These are phyloP conservation scores for Ommatoiulus sabulosus DNA, from an alignment of 2,888 invertebrate genomes.

Conservation along the genomic window DNA sequence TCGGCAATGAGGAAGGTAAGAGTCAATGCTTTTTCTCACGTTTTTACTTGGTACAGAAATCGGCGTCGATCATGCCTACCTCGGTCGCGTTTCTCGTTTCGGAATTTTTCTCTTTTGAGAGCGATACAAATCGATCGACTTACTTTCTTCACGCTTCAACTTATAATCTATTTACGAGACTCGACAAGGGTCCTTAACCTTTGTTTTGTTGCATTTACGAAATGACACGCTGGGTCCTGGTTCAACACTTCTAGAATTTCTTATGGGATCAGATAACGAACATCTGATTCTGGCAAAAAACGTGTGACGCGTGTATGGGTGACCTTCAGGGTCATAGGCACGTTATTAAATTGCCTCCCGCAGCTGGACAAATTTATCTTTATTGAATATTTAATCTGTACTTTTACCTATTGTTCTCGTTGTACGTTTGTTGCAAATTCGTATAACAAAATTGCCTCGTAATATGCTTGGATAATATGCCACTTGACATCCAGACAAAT, in stretches of 20 bases:
- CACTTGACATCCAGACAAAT: too few relatives aligned
- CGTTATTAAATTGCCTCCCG: background rate
- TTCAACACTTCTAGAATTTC: background rate
- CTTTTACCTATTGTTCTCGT: too few relatives aligned
- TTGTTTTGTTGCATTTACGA: background rate
- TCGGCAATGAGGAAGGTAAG: constrained; percentile 2
- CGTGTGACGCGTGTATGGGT: background rate
- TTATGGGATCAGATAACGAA: background rate
- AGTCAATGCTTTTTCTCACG: background rate
- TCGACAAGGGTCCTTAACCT: background rate
- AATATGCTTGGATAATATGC: too few relatives aligned
- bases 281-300: constrained; percentile 12
- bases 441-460: too few relatives aligned
- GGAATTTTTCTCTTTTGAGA: background rate
- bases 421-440: too few relatives aligned
- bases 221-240: background rate
- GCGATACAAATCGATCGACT: background rate
- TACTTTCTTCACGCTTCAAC: background rate
- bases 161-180: background rate
- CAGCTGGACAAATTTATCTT: background rate
- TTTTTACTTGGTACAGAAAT: background rate
- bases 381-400: background rate
- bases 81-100: background rate
- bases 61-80: background rate
- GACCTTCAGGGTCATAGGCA: constrained; percentile 17